Conservation (phyloP, 2,888 invertebrate species). For the Drosophila pseudotalamancana region DNA sequence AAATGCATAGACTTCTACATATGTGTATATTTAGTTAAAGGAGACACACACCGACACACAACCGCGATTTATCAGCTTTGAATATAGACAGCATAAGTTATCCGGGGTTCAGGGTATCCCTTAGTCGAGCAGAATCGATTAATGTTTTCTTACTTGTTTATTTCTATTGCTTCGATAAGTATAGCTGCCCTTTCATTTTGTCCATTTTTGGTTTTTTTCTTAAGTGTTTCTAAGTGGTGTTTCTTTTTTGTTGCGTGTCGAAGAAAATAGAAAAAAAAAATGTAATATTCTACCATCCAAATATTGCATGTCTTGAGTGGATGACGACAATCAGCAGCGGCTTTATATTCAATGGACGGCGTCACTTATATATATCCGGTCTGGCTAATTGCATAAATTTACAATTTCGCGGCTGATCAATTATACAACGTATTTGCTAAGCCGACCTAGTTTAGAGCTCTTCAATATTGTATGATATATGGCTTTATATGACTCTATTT, state of each 20-base stretch:
- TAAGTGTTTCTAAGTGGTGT: slow-evolving; percentile 19
- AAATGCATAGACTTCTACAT: too few species aligned
- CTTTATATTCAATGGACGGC: slow-evolving; percentile 9
- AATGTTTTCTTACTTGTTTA: too few species aligned
- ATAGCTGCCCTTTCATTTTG: slow-evolving; percentile 10
- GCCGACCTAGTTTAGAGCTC: slow-evolving; percentile 34
- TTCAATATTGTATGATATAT: too few species aligned
- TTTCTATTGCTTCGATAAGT: slow-evolving; percentile 10
- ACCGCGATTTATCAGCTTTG: too few species aligned
- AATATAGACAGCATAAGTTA: too few species aligned
- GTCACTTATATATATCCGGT: slow-evolving; percentile 33
- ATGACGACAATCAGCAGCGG: not conserved
- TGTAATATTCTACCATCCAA: not conserved
- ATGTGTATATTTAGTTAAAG: too few species aligned
- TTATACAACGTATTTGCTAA: slow-evolving; percentile 6
- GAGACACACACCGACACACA: too few species aligned
- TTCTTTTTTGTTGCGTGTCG: not conserved
- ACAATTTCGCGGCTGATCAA: slow-evolving; percentile 29
- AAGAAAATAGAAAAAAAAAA: not conserved
- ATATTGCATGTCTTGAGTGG: not conserved
- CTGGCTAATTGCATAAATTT: slow-evolving; percentile 46
- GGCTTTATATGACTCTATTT: slow-evolving; percentile 13
- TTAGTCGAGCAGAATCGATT: too few species aligned
- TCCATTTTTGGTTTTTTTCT: not conserved
- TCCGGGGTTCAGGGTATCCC: too few species aligned